Evolutionary conservation across 1,140 invertebrate species (phyloP).

Genomic region (Drosophila ambigua): DNA sequence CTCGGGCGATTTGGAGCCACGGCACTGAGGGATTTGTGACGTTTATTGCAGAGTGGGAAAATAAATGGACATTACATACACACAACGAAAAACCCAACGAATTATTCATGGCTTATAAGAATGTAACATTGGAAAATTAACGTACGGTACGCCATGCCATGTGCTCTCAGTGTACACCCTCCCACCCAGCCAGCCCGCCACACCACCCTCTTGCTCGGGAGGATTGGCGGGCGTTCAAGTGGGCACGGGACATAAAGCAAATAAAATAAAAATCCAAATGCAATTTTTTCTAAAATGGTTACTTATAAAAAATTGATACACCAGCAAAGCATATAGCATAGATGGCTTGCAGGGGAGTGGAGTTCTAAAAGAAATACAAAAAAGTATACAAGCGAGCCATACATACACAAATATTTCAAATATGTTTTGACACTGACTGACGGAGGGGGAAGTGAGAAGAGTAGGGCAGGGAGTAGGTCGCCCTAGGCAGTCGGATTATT

Average conservation of each 20-base stretch:
- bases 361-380: slow-evolving; percentile 1
- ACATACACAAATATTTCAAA: slow-evolving; percentile 29
- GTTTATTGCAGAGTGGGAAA: neutral
- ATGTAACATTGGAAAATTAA: slow-evolving; percentile 35
- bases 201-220: no score
- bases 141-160: slow-evolving; percentile 6
- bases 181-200: no score
- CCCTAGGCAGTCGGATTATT: slow-evolving; percentile 63
- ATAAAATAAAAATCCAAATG: slow-evolving; percentile 68
- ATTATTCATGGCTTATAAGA: slow-evolving; percentile 44
- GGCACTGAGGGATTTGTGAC: slow-evolving; percentile 17
- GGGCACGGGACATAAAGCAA: neutral
- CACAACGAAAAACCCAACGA: slow-evolving; percentile 33
- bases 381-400: neutral
- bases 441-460: neutral
- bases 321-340: slow-evolving; percentile 11
- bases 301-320: slow-evolving; percentile 79
- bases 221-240: no score
- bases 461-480: neutral
- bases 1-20: slow-evolving; percentile 31
- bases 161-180: no score
- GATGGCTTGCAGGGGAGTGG: slow-evolving; percentile 7
- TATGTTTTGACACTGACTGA: slow-evolving; percentile 22
- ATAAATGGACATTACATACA: slow-evolving; percentile 1
- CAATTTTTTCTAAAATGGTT: slow-evolving; percentile 77